Conservation (phyloP, 2,888 invertebrate genomes). For the Steinernema hermaphroditum region DNA sequence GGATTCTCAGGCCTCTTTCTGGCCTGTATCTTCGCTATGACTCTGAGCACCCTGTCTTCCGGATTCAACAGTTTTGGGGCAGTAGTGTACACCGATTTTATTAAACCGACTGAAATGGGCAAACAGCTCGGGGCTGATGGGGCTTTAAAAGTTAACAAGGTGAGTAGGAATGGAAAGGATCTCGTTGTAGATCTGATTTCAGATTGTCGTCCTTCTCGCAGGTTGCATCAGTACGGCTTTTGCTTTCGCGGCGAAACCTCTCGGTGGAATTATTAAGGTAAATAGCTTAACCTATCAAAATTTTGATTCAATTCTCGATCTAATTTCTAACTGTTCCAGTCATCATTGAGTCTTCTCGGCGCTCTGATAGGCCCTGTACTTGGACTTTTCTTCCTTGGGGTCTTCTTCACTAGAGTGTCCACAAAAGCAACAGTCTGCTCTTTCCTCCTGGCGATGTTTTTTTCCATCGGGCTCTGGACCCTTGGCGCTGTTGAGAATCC, state of each 20-base stretch:
- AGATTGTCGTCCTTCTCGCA: slow-evolving; percentile 37
- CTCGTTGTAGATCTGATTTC: no score
- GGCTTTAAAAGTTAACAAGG: slow-evolving; percentile 33
- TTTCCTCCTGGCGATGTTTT: slow-evolving; percentile 50
- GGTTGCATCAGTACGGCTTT: slow-evolving; percentile 48
- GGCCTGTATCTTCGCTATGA: slow-evolving; percentile 59
- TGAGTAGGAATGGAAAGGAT: no score
- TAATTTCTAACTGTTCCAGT: background rate
- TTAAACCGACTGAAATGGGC: slow-evolving; percentile 38
- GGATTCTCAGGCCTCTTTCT: slow-evolving; percentile 60
- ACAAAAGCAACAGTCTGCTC: slow-evolving; percentile 50
- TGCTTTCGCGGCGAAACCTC: slow-evolving; percentile 54
- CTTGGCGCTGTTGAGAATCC: slow-evolving; percentile 33
- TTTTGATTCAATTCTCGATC: background rate
- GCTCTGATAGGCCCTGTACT: slow-evolving; percentile 57
- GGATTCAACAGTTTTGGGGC: slow-evolving; percentile 61
- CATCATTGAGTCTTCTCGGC: slow-evolving; percentile 50
- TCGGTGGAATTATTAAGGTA: slow-evolving; percentile 57
- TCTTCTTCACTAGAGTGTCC: slow-evolving; percentile 56
- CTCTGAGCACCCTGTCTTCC: slow-evolving; percentile 58
- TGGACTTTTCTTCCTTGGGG: slow-evolving; percentile 57
- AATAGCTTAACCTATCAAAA: slow-evolving; percentile 37
- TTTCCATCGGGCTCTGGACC: slow-evolving; percentile 34
- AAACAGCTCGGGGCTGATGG: background rate
- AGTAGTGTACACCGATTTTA: slow-evolving; percentile 60